phyloP scores from a whole-genome alignment of 2,888 invertebrate species.

The Corbicula japonica region DNA sequence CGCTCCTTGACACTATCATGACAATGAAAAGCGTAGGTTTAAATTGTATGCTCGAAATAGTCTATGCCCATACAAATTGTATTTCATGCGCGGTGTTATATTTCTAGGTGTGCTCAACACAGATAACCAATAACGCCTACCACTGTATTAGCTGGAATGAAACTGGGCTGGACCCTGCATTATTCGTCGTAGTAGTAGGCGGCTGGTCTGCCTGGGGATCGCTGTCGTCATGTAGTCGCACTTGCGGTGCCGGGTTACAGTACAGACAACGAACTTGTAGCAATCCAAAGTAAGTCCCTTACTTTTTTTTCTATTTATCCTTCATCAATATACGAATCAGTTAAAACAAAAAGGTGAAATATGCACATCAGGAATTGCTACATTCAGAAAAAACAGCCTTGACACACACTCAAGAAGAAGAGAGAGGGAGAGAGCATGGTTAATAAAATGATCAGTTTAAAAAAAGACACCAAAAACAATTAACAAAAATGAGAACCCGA shows the following conservation, averaged over 20 bases:
- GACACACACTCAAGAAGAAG: background rate
- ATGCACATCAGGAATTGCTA: background rate
- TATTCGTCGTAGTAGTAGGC: constrained; percentile 40
- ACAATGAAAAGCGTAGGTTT: too few species aligned
- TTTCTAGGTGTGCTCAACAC: too few species aligned
- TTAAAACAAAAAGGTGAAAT: background rate
- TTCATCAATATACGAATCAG: background rate
- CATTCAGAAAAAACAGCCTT: background rate
- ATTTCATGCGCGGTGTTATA: too few species aligned
- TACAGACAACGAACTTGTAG: constrained; percentile 56
- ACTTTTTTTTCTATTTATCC: background rate
- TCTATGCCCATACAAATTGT: too few species aligned
- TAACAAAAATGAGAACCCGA: too few species aligned
- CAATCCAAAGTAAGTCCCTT: constrained; percentile 60
- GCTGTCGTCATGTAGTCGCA: constrained; percentile 48
- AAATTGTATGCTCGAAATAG: too few species aligned
- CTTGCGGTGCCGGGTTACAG: constrained; percentile 55
- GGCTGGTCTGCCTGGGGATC: constrained; percentile 65
- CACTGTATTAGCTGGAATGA: constrained; percentile 49
- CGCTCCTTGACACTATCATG: too few species aligned
- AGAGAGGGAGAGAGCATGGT: background rate
- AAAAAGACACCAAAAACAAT: background rate
- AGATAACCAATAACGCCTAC: too few species aligned
- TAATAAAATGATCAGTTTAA: background rate
- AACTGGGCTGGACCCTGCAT: constrained; percentile 39